Base-by-base conservation (phyloP, 1,140 invertebrate genomes). In the Coboldia fuscipes region DNA sequence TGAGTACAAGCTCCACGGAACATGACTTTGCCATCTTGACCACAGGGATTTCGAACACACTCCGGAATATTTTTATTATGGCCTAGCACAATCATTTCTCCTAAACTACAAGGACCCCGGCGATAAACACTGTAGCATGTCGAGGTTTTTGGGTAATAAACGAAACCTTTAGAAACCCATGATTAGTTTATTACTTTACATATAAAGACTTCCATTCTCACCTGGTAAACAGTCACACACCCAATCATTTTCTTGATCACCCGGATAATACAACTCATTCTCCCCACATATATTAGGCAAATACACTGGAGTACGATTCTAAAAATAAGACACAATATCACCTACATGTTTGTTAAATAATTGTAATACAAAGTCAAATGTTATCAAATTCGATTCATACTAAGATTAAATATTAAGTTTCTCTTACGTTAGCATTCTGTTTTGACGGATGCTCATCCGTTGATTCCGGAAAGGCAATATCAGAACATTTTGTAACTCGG, bases 161-260 rank as follows among this genome's bases (percentile, higher is more conserved):
- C 32, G 39, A 61, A 65, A 35, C 57, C 64, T 70, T 51, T 18
- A 57, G 56, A 35, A 3, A 32, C 17, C 17, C n/a, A 32, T 23
- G 10, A 34, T 24, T 24, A 34, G 14, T 14, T 12, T 1, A 13
- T 27, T 15, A 27, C 4, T 18, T 36, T 30, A 23, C 13, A 30
- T 16, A 16, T 3, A 27, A 27, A 21, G 23, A 8, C 10, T 19
- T 30, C 7, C 21, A 30, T 18, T 33, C 27, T 55, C 47, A 69
- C 68, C 59, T 38, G 64, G 58, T 36, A 55, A 63, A 45, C 74
- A 78, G 37, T 76, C 73, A 37, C 73, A 78, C 16, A 72, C 62
- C 65, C 68, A 70, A 40, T 67, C 60, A 28, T 62, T 60, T 35
- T 50, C 52, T 34, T 64, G 62, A 40, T 68, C 61, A 2, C 69